Percentiles rank a stretch among this genome's conserved stretches.
Conservation (phyloP, 1,140 invertebrate species). For the Drosophila hydei region DNA sequence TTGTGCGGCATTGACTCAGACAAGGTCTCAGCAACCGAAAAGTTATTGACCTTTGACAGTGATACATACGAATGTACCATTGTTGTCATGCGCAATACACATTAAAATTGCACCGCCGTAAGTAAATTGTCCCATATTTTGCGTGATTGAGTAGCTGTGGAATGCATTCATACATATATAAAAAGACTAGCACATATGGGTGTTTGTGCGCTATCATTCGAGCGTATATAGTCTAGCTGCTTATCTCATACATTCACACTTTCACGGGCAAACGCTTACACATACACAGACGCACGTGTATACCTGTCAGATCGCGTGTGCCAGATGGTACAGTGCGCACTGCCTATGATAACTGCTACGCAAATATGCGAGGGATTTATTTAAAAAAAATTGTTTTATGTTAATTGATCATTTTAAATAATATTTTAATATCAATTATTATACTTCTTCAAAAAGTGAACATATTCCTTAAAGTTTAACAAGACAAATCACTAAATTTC, state of each 20-base stretch:
- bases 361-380: too few species aligned
- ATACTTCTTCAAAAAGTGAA: too few species aligned
- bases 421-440: too few species aligned
- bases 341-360: not conserved
- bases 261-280: too few species aligned
- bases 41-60: constrained; percentile 74
- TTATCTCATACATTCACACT: constrained; percentile 9
- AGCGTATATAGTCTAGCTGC: constrained; percentile 2
- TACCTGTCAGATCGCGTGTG: constrained; percentile 30
- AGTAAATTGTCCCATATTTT: constrained; percentile 47
- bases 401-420: too few species aligned
- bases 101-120: constrained; percentile 12
- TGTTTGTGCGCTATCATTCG: constrained; percentile 10
- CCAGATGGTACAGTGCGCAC: not conserved
- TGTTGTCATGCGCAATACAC: constrained; percentile 55
- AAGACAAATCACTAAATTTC: too few species aligned
- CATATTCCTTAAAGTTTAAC: too few species aligned
- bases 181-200: too few species aligned
- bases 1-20: constrained; percentile 33
- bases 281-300: constrained; percentile 21
- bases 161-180: constrained; percentile 5
- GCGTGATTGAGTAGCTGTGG: too few species aligned
- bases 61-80: constrained; percentile 22
- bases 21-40: constrained; percentile 26
- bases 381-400: too few species aligned